These are phyloP conservation scores for Leuciscus waleckii DNA, from an alignment of 2,797 vertebrate species.

Conservation along the genomic window DNA sequence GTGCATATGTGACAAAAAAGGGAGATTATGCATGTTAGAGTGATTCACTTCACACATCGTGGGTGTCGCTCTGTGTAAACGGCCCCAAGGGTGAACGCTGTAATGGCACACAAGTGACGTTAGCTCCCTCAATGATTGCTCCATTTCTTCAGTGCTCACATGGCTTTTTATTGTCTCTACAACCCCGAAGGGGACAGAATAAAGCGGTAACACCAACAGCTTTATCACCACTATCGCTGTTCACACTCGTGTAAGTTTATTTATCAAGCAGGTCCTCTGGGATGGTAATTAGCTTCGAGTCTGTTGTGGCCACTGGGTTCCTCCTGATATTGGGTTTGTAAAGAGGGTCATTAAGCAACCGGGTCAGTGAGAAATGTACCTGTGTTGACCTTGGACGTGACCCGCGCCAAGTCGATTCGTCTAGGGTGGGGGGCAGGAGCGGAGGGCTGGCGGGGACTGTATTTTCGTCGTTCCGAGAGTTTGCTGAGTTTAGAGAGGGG, in stretches of 20 bases:
- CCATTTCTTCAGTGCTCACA: conserved; percentile 29
- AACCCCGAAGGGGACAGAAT: conserved; percentile 27
- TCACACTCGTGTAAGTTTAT: conserved; percentile 32
- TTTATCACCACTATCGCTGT: conserved; percentile 23
- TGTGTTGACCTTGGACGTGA: conserved; percentile 89
- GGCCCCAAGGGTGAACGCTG: background rate
- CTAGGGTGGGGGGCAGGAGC: conserved; percentile 77
- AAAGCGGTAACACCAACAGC: conserved; percentile 7
- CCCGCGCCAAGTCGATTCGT: conserved; percentile 77
- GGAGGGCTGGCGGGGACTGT: conserved; percentile 61
- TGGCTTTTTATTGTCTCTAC: conserved; percentile 22
- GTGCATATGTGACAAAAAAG: background rate
- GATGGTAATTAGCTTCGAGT: conserved; percentile 33
- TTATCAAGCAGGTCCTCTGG: conserved; percentile 24
- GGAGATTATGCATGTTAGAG: background rate
- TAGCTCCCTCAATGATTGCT: conserved; percentile 29
- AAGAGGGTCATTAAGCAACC: conserved; percentile 19
- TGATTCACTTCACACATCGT: conserved; percentile 1
- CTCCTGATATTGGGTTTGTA: conserved; percentile 19
- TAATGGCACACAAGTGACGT: conserved; percentile 29
- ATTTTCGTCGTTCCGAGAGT: conserved; percentile 81
- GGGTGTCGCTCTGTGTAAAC: conserved; percentile 26
- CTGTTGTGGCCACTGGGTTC: background rate
- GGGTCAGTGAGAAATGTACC: conserved; percentile 72
- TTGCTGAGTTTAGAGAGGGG: conserved; percentile 95